Percentiles rank a stretch among this genome's conserved stretches.
These are phyloP conservation scores for Gadus macrocephalus DNA, from an alignment of 2,113 vertebrate genomes.

Conservation along the genomic window DNA sequence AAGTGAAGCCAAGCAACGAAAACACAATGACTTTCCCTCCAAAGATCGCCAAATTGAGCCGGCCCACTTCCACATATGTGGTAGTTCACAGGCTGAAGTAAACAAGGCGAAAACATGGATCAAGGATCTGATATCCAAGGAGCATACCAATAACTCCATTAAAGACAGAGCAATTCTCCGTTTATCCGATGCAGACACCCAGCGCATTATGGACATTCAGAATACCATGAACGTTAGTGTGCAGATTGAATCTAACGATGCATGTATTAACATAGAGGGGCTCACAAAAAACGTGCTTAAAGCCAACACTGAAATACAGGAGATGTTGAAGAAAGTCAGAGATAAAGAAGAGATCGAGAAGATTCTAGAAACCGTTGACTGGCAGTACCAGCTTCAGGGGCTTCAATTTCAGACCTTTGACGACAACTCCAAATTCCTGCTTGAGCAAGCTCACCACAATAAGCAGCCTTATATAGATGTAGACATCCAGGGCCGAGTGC, in stretches of 20 bases:
- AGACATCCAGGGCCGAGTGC: constrained; percentile 53
- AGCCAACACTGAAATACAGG: constrained; percentile 64
- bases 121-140: constrained; percentile 60
- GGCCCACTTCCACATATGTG: constrained; percentile 79
- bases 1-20: constrained; percentile 24
- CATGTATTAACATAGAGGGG: constrained; percentile 65
- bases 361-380: constrained; percentile 73
- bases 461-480: constrained; percentile 12
- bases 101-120: constrained; percentile 64
- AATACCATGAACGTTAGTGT: constrained; percentile 64
- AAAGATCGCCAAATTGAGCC: constrained; percentile 53
- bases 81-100: constrained; percentile 56
- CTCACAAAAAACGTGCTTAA: constrained; percentile 68
- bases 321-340: constrained; percentile 63
- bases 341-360: constrained; percentile 54
- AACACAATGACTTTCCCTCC: constrained; percentile 28
- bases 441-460: constrained; percentile 71
- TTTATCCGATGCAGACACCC: constrained; percentile 58
- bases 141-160: constrained; percentile 44
- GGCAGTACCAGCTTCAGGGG: constrained; percentile 68
- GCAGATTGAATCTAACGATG: constrained; percentile 27
- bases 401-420: constrained; percentile 69
- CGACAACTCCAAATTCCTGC: constrained; percentile 60
- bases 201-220: constrained; percentile 70
- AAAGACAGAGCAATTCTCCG: constrained; percentile 60